Percentiles rank a stretch among this genome's conserved stretches.
Evolutionary conservation across 2,888 invertebrate genomes (phyloP).

Genomic region (Metalampra italica): DNA sequence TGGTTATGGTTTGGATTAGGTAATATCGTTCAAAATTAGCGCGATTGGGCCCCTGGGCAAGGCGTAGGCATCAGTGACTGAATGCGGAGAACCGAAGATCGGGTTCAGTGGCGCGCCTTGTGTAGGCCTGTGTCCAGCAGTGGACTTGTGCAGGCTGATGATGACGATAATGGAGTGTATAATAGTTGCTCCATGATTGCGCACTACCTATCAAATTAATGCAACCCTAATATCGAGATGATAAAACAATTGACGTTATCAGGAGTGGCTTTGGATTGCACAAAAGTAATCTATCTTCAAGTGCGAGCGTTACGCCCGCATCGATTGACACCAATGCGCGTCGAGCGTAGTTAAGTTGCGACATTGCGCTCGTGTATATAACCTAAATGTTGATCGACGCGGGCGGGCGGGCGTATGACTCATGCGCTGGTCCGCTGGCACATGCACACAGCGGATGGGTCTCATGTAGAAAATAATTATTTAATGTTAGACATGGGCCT

Average conservation of each 20-base stretch:
- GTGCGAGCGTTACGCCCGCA: conserved; percentile 43
- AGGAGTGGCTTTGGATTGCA: neutral
- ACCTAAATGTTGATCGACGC: conserved; percentile 34
- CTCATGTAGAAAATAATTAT: too few relatives aligned
- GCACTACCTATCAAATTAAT: conserved; percentile 15
- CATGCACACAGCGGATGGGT: neutral
- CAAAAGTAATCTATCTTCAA: conserved; percentile 20
- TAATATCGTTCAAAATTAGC: too few relatives aligned
- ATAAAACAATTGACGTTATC: neutral
- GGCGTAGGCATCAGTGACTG: too few relatives aligned
- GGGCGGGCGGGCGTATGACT: conserved; percentile 44
- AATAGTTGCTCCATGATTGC: too few relatives aligned
- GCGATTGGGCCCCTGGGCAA: too few relatives aligned
- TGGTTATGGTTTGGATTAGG: too few relatives aligned
- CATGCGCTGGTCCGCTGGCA: conserved; percentile 13
- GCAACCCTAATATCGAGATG: conserved; percentile 15
- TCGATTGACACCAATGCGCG: conserved; percentile 46
- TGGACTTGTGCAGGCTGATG: too few relatives aligned
- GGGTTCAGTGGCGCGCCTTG: too few relatives aligned
- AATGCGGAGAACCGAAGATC: too few relatives aligned
- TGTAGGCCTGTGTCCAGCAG: too few relatives aligned
- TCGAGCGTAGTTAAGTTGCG: conserved; percentile 39
- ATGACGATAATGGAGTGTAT: too few relatives aligned
- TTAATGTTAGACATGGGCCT: too few relatives aligned
- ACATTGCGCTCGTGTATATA: conserved; percentile 42